Conservation (phyloP, 2,113 vertebrate genomes). For the Lagenorhynchus albirostris region DNA sequence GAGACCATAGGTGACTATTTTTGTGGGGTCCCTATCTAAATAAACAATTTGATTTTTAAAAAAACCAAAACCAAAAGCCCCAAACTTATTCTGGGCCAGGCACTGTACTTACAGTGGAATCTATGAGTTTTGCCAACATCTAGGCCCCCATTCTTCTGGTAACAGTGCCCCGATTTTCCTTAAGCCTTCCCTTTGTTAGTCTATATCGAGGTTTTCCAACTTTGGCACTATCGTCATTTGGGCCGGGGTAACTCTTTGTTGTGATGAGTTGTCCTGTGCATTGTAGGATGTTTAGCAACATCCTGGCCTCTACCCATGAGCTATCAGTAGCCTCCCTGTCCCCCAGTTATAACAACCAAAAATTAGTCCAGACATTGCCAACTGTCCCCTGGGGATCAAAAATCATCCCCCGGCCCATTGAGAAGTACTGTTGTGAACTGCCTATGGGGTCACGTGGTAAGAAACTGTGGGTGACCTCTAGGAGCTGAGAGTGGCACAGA, state of each 20-base stretch:
- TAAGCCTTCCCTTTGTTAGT: background rate
- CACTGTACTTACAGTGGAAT: background rate
- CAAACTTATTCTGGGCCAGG: background rate
- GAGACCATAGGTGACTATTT: background rate
- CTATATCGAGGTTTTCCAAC: background rate
- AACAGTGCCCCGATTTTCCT: background rate
- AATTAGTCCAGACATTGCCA: background rate
- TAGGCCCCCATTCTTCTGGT: background rate
- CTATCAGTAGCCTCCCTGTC: background rate
- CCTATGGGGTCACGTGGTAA: background rate
- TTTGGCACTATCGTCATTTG: background rate
- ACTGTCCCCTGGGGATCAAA: background rate
- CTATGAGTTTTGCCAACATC: background rate
- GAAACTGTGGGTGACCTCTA: background rate
- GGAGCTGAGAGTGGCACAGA: background rate
- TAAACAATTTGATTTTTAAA: background rate
- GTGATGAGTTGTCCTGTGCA: background rate
- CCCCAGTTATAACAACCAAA: background rate
- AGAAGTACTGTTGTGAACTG: background rate
- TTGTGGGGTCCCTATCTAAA: background rate
- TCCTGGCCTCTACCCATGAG: background rate
- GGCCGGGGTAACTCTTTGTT: background rate
- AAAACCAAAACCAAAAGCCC: too few relatives aligned
- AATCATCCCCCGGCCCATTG: background rate
- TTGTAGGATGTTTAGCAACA: background rate